A percentile compares a stretch with the other conserved stretches of the same genome.
These are phyloP conservation scores for Dasypus novemcinctus DNA, from an alignment of 2,113 vertebrate genomes.

Conservation along the genomic window DNA sequence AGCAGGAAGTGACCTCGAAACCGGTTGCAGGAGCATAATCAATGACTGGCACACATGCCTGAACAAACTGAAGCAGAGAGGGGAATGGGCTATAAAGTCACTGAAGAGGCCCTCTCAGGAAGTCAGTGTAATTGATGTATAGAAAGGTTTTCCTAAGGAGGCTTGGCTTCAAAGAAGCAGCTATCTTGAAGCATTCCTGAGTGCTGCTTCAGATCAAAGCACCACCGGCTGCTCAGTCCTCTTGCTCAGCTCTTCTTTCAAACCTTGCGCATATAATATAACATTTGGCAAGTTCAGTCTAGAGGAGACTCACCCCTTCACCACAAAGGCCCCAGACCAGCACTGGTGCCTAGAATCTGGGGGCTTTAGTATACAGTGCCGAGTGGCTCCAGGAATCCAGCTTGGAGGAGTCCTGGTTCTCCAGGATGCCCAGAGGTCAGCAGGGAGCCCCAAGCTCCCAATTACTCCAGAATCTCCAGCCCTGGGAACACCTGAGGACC, in stretches of 20 bases:
- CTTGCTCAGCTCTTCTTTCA: neutral
- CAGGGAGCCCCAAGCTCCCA: neutral
- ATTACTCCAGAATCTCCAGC: neutral
- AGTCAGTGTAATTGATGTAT: neutral
- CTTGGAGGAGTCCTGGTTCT: neutral
- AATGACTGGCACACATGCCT: neutral
- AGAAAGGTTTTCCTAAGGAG: neutral
- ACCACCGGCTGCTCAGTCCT: accelerated
- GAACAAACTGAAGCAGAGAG: neutral
- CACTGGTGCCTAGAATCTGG: neutral
- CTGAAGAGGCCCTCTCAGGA: conserved; percentile 56
- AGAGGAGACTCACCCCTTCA: neutral
- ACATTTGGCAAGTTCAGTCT: neutral
- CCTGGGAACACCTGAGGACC: neutral
- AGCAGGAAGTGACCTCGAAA: neutral
- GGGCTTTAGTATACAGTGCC: neutral
- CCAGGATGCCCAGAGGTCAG: neutral
- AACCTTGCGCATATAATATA: neutral
- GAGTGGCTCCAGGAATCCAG: neutral
- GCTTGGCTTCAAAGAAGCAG: neutral
- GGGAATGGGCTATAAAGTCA: neutral
- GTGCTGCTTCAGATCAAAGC: conserved; percentile 46
- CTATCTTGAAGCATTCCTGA: neutral
- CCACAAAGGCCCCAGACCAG: neutral
- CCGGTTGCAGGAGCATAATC: neutral